Conservation (phyloP, 2,888 invertebrate species). For the Parthenolecanium corni region DNA sequence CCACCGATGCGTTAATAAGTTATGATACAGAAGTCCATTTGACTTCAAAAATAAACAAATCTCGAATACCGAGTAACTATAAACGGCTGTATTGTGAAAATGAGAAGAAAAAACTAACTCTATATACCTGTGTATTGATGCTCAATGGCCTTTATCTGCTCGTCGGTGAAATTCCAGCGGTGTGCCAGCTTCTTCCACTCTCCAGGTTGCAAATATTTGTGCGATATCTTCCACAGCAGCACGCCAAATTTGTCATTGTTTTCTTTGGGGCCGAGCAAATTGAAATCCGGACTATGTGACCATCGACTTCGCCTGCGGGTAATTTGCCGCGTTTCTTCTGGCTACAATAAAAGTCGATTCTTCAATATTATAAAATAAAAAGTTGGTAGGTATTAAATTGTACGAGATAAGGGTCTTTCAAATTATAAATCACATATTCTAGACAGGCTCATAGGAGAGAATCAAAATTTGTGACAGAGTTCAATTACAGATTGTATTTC, state of each 20-base stretch:
- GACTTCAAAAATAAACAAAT: no score
- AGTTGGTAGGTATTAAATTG: neutral
- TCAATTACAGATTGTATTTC: no score
- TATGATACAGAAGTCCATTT: no score
- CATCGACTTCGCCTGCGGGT: slow-evolving; percentile 28
- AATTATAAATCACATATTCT: no score
- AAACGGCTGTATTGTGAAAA: no score
- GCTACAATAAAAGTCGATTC: neutral
- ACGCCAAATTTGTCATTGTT: slow-evolving; percentile 36
- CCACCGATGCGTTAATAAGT: no score
- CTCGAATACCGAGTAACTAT: no score
- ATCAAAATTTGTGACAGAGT: no score
- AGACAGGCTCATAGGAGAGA: no score
- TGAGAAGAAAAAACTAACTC: no score
- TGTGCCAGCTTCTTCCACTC: slow-evolving; percentile 56
- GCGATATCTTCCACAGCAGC: slow-evolving; percentile 45
- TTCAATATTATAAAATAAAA: neutral
- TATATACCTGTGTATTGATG: slow-evolving; percentile 60
- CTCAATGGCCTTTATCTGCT: slow-evolving; percentile 56
- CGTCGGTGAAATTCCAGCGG: slow-evolving; percentile 56
- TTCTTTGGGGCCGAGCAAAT: slow-evolving; percentile 30
- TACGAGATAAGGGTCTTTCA: neutral
- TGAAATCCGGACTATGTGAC: slow-evolving; percentile 30
- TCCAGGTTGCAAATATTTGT: slow-evolving; percentile 48
- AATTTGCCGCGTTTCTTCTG: slow-evolving; percentile 8